Conservation (phyloP, 2,888 invertebrate genomes). For the Erebia palarica region DNA sequence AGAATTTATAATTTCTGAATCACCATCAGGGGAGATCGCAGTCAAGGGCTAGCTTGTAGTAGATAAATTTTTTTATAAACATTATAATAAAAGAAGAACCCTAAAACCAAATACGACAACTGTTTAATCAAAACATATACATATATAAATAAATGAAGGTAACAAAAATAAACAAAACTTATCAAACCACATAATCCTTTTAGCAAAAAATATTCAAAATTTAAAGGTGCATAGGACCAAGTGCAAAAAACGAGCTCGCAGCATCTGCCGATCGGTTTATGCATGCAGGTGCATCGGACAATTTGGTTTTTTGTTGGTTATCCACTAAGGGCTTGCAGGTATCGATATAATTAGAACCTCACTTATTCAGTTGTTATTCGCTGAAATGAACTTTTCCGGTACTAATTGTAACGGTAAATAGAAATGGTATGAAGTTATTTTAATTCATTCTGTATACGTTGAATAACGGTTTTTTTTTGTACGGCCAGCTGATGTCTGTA, state of each 20-base stretch:
- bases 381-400: conserved; percentile 8
- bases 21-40: too few relatives aligned
- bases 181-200: conserved; percentile 20
- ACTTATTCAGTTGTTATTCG: neutral
- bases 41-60: too few relatives aligned
- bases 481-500: neutral
- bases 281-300: conserved; percentile 51
- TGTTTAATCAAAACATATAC: conserved; percentile 2
- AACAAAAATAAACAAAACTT: conserved; percentile 15
- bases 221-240: conserved; percentile 41
- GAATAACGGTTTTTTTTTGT: neutral
- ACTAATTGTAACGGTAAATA: neutral
- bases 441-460: neutral
- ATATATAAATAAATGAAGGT: neutral
- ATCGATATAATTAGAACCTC: conserved; percentile 22
- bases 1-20: too few relatives aligned
- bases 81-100: neutral
- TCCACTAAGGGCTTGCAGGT: conserved; percentile 27
- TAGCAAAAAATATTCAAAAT: conserved; percentile 31
- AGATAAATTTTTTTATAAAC: too few relatives aligned
- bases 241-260: conserved; percentile 41
- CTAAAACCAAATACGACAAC: neutral
- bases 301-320: conserved; percentile 36
- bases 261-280: conserved; percentile 54
- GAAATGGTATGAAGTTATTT: neutral